phyloP scores from a whole-genome alignment of 2,113 vertebrate species.

The Cyanoderma ruficeps region DNA sequence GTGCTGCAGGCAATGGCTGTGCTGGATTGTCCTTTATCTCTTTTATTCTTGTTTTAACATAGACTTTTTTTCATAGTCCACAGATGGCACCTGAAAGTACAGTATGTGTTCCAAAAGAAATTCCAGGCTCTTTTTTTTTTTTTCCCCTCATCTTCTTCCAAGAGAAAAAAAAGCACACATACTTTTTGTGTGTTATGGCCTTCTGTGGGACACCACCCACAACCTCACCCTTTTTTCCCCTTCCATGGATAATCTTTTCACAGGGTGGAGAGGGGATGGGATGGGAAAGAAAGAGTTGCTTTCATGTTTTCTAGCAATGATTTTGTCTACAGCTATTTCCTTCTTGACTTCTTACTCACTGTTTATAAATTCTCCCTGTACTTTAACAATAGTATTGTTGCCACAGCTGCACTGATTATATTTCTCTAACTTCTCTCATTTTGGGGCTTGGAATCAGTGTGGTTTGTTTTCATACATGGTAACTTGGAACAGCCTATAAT shows the following conservation, averaged over 20 bases:
- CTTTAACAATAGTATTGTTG: constrained; percentile 70
- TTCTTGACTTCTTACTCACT: constrained; percentile 66
- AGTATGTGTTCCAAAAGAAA: constrained; percentile 49
- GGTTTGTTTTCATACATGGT: constrained; percentile 73
- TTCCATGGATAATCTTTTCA: constrained; percentile 59
- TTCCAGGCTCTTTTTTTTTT: constrained; percentile 23
- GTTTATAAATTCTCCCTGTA: constrained; percentile 49
- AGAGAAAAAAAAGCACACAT: constrained; percentile 26
- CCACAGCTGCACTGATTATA: constrained; percentile 66
- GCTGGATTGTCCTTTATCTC: neutral
- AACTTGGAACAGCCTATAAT: constrained; percentile 62
- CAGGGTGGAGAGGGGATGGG: constrained; percentile 40
- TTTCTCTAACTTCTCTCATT: constrained; percentile 61
- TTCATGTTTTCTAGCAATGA: constrained; percentile 57
- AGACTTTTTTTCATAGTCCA: neutral
- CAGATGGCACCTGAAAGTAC: constrained; percentile 64
- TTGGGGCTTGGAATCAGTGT: constrained; percentile 48
- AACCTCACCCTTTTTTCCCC: constrained; percentile 62
- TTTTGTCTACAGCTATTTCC: constrained; percentile 61
- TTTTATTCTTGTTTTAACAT: neutral
- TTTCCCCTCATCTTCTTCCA: constrained; percentile 51
- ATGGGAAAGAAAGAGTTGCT: constrained; percentile 53
- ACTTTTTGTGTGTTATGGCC: constrained; percentile 48
- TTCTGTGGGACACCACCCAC: constrained; percentile 58
- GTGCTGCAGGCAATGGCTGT: neutral